These are phyloP conservation scores for Phoenicopterus ruber DNA, from an alignment of 2,113 vertebrate genomes.

Conservation along the genomic window DNA sequence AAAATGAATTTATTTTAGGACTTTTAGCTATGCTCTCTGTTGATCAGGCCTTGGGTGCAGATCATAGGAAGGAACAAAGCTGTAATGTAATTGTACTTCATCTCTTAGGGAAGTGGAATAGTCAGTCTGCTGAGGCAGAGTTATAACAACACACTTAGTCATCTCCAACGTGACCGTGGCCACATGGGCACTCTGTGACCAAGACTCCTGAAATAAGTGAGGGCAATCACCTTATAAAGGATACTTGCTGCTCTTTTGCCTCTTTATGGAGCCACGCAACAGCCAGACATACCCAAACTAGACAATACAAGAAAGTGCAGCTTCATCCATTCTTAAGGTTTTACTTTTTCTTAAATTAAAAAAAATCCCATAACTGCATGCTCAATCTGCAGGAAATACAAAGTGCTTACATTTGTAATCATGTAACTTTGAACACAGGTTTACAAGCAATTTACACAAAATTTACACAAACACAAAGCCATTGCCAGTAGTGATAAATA, in stretches of 20 bases:
- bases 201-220: not conserved
- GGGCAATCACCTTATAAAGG: not conserved
- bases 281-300: not conserved
- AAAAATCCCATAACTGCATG: not conserved
- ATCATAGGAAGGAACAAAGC: not conserved
- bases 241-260: not conserved
- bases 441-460: not conserved
- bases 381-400: not conserved
- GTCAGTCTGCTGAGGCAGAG: not conserved
- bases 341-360: not conserved
- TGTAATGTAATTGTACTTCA: not conserved
- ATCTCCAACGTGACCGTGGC: not conserved
- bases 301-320: not conserved
- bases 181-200: not conserved
- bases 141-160: not conserved
- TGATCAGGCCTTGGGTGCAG: not conserved
- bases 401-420: not conserved
- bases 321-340: not conserved
- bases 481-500: not conserved
- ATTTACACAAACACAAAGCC: not conserved
- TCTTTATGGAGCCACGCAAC: not conserved
- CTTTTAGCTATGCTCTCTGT: not conserved
- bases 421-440: not conserved
- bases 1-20: not conserved
- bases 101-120: not conserved